Evolutionary conservation across 2,113 vertebrate genomes (phyloP), one percentile per base, ranked within the genome.

Genomic region (Larimichthys crocea): DNA sequence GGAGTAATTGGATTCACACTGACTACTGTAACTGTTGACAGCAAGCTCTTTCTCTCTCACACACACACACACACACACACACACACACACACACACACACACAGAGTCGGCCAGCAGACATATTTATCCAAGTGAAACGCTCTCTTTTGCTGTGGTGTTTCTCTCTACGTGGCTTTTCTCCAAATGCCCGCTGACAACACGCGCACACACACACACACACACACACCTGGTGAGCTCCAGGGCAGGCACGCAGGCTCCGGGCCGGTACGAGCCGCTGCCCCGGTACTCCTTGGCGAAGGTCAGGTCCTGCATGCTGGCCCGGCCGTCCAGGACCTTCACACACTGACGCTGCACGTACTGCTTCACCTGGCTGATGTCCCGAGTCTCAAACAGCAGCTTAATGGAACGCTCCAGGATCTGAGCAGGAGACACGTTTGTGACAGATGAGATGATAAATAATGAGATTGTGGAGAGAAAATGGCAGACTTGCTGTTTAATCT

Each of bases 221-320:
- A 75, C 85, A 35, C 93, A 99, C 98, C 98, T 97, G 93, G 97
- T 97, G 84, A 99, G 97, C 90, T 99, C 98, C 85, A 99, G 95
- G 9, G 98, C 97, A 5, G 98, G 98, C 15, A 99, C 96, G 71
- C 98, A 99, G 59, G 97, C 95, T 56, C 98, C 98, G 0, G 98
- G 98, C 44, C 83, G 95, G 78, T 99, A 99, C 2, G 97, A 95
- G 80, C 82, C 93, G 46, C 95, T 97, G 85, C 98, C 98, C 79
- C 98, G 95, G 93, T 99, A 99, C 90, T 99, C 98, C 87, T 99
- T 99, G 57, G 97, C 97, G 63, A 99, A 99, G 83, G 97, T 99
- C 24, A 99, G 96, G 83, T 99, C 98, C 90, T 99, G 98, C 92
- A 99, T 95, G 92, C 96, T 99, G 93, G 97, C 97, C 76, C 96